phyloP scores from a whole-genome alignment of 2,797 vertebrate species.

The Artibeus lituratus region DNA sequence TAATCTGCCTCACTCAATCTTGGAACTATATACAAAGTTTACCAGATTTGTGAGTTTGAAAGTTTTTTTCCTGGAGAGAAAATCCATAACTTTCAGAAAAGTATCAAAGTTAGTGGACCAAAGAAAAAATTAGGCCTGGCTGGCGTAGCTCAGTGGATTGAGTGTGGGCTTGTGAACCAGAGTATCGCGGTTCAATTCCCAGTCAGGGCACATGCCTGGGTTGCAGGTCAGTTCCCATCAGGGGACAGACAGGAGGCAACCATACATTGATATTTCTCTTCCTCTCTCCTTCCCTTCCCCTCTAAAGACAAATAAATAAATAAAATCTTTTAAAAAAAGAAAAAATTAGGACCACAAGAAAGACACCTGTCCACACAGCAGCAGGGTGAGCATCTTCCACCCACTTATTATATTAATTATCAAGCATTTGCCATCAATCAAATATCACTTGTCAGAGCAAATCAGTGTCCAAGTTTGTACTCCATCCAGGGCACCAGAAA shows the following conservation, averaged over 20 bases:
- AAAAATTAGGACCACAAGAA: neutral
- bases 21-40: neutral
- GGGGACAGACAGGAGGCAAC: too few species aligned
- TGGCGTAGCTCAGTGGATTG: too few species aligned
- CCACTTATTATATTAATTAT: fast-evolving
- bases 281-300: too few species aligned
- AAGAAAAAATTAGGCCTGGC: neutral
- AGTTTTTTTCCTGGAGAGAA: neutral
- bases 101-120: neutral
- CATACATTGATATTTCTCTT: too few species aligned
- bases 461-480: fast-evolving
- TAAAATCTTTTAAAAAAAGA: too few species aligned
- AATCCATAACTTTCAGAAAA: neutral
- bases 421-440: neutral
- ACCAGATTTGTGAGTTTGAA: fast-evolving
- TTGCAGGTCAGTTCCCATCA: too few species aligned
- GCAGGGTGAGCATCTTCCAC: too few species aligned
- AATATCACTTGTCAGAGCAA: neutral
- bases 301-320: too few species aligned
- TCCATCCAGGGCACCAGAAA: fast-evolving
- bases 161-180: too few species aligned
- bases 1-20: neutral
- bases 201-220: too few species aligned
- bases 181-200: too few species aligned
- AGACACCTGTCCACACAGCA: neutral